Evolutionary conservation across 2,113 vertebrate species (phyloP).

Genomic region (Hydropotes inermis): DNA sequence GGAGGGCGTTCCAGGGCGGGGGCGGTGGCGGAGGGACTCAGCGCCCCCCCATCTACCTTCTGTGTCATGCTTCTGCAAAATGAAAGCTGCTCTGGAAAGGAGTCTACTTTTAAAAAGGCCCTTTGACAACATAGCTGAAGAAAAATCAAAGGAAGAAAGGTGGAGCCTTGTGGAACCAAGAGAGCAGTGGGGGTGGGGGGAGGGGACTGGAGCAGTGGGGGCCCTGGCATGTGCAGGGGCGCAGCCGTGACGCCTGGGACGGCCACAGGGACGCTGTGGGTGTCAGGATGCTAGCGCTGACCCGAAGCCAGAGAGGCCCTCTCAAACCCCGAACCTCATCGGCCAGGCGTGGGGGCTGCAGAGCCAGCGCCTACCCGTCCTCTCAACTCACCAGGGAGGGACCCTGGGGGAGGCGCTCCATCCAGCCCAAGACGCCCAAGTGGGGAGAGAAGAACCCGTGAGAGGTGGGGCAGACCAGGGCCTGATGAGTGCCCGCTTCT

Average conservation of each 20-base stretch:
- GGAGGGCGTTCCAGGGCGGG: too few relatives aligned
- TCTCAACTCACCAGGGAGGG: not conserved
- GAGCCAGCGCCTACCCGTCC: not conserved
- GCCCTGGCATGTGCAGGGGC: not conserved
- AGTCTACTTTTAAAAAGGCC: not conserved
- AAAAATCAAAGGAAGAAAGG: not conserved
- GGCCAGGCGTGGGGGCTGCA: not conserved
- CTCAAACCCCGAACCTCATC: constrained; percentile 35
- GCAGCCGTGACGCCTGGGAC: not conserved
- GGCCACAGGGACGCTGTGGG: accelerated
- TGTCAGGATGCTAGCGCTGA: not conserved
- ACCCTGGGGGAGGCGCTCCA: not conserved
- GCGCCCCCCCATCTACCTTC: not conserved
- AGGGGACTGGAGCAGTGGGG: not conserved
- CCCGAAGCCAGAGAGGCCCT: not conserved
- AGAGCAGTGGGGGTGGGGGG: not conserved
- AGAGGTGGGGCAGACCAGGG: not conserved
- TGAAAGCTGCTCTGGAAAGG: not conserved
- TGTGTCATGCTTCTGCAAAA: not conserved
- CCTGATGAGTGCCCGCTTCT: not conserved
- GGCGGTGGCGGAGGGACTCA: not conserved
- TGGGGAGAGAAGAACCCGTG: not conserved
- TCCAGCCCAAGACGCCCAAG: not conserved
- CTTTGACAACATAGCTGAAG: not conserved
- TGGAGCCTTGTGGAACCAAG: not conserved